Base-by-base conservation (phyloP, 1,140 invertebrate genomes). In the Scaptomyza graminum region DNA sequence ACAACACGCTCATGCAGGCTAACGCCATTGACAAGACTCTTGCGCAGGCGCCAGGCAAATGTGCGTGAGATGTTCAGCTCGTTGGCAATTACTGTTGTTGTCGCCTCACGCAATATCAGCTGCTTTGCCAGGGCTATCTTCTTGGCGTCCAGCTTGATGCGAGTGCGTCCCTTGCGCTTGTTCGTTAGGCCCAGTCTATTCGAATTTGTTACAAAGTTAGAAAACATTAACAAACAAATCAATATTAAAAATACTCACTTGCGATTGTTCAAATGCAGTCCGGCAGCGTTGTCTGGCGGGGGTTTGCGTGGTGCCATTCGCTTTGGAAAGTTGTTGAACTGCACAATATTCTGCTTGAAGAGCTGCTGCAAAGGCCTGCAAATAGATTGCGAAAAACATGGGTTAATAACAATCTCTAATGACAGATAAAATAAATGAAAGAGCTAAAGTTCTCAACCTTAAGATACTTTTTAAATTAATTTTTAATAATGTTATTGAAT, bases 251-350 rank as follows among this genome's bases (percentile, higher is more conserved):
- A 31, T 1, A 73, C 83, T 78, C 47, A 90, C 90, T 91, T 91
- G 72, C 90, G 80, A 66, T 89, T 90, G 46, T 89, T 90, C 16
- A 91, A 43, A 60, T 88, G 90, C 39, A 90, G 25, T 43, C 28
- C 28, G 28, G 70, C 70, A 41, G 52, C 79, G 75, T 75, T 87
- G 13, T 90, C 82, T 7, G 65, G 37, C 37, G 64, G 67, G 41
- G 77, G 72, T 18, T 91, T 91, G 8, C 90, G 77, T 49, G 81
- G 52, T 12, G 67, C 74, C 11, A 89, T 49, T 2, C 90, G 87
- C 51, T 89, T 91, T n/a, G 90, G 80, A 28, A 91, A 91, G 52
- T 91, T 91, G 41, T 91, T 91, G 13, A 91, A 91, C 73, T 91
- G 87, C 15, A 89, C 87, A 54, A 91, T 91, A 31, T 91, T 91